These are phyloP conservation scores for Sebastes schlegelii DNA, from an alignment of 2,113 vertebrate genomes.

Conservation along the genomic window DNA sequence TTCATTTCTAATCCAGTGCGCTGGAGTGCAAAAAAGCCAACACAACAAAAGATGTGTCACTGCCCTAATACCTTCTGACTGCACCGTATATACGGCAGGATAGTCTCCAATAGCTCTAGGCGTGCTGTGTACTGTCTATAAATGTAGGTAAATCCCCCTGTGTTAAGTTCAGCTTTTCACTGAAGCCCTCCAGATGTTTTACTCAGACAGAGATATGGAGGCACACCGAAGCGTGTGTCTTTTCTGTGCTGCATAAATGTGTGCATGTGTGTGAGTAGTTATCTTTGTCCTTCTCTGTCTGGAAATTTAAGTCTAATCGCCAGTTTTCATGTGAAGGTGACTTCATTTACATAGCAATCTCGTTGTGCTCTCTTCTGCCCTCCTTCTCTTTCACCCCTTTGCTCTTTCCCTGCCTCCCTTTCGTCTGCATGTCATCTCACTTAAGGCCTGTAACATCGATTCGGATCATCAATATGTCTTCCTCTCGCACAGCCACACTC, in stretches of 20 bases:
- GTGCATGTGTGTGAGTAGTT: conserved; percentile 41
- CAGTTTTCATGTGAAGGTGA: conserved; percentile 67
- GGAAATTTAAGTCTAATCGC: conserved; percentile 65
- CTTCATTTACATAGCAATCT: conserved; percentile 74
- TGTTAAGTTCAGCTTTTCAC: conserved; percentile 43
- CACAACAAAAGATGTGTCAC: conserved; percentile 9
- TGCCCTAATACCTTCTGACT: conserved; percentile 35
- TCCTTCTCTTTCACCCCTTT: conserved; percentile 23
- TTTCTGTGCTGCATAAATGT: background rate
- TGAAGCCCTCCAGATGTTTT: conserved; percentile 61
- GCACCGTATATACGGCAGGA: conserved; percentile 3
- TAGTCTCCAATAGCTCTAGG: conserved; percentile 9
- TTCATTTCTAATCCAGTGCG: conserved; percentile 21
- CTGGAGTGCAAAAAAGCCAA: background rate
- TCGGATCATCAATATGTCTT: conserved; percentile 52
- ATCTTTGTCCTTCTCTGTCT: conserved; percentile 72
- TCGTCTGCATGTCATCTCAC: conserved; percentile 42
- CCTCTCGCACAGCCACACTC: background rate
- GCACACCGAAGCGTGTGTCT: conserved; percentile 28
- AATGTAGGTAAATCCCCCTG: conserved; percentile 51
- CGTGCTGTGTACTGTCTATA: conserved; percentile 31
- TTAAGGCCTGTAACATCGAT: conserved; percentile 40
- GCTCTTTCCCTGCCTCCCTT: conserved; percentile 35
- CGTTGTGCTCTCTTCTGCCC: conserved; percentile 24
- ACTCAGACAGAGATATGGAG: conserved; percentile 47